A percentile compares a stretch with the other conserved stretches of the same genome.
phyloP scores from a whole-genome alignment of 1,140 invertebrate species.

The Pemphigus obesinymphae region DNA sequence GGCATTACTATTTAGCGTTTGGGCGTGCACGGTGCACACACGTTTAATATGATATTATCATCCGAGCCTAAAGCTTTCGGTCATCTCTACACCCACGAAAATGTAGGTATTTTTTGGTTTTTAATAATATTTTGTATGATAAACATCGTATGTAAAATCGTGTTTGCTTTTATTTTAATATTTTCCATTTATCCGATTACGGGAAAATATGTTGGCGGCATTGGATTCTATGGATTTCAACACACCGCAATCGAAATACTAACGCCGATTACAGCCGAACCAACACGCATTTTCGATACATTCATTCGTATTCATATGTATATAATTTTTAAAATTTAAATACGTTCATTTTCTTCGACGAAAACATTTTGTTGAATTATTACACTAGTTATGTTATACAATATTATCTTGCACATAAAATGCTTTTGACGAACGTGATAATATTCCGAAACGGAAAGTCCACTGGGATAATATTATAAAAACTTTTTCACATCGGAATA shows the following conservation, averaged over 20 bases:
- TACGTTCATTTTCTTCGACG: no score
- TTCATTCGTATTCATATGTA: neutral
- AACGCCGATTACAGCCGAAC: no score
- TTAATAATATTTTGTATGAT: neutral
- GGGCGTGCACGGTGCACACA: neutral
- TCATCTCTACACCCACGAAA: slow-evolving; percentile 2
- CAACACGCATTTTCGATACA: neutral
- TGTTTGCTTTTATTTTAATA: slow-evolving; percentile 2
- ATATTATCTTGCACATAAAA: neutral
- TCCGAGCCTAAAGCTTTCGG: slow-evolving; percentile 22
- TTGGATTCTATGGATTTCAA: neutral
- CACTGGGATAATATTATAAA: neutral
- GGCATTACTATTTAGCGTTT: slow-evolving; percentile 36
- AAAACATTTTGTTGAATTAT: no score
- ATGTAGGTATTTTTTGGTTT: neutral
- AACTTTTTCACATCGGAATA: no score
- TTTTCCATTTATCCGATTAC: no score
- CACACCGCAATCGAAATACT: no score
- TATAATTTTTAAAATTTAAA: neutral
- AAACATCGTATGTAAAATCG: neutral
- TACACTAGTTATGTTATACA: no score
- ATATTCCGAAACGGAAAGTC: neutral
- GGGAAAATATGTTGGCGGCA: neutral
- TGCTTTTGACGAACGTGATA: no score
- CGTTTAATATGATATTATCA: neutral